Conservation (phyloP, 2,113 vertebrate genomes). For the Xerus inauris region DNA sequence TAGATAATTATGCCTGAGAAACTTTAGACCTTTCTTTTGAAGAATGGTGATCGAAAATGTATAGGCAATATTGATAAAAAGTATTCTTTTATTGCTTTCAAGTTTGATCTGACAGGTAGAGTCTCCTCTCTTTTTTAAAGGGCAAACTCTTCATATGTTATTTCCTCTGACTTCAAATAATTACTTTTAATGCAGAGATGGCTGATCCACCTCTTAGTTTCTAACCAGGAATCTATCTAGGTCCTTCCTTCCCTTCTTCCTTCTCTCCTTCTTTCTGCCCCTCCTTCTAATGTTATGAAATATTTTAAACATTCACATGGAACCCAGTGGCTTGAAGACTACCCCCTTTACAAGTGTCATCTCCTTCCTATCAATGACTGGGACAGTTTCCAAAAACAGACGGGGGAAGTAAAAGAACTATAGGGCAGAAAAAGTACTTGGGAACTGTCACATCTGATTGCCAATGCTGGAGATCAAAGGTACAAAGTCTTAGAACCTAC, state of each 20-base stretch:
- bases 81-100: slow-evolving; percentile 48
- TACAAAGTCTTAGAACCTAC: not conserved
- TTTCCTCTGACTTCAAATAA: slow-evolving; percentile 61
- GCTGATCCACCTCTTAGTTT: slow-evolving; percentile 42
- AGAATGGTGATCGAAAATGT: not conserved
- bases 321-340: slow-evolving; percentile 3
- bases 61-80: slow-evolving; percentile 54
- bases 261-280: too few species aligned
- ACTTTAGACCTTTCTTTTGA: slow-evolving; percentile 15
- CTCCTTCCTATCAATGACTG: slow-evolving; percentile 49
- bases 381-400: slow-evolving; percentile 52
- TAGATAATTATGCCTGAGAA: not conserved
- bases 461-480: slow-evolving; percentile 32
- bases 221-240: slow-evolving; percentile 73
- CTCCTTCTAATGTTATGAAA: slow-evolving; percentile 23
- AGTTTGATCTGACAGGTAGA: slow-evolving; percentile 50
- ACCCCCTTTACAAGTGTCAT: slow-evolving; percentile 12
- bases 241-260: not conserved
- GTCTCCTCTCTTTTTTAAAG: slow-evolving; percentile 39
- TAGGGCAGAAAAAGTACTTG: not conserved
- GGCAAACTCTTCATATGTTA: slow-evolving; percentile 60
- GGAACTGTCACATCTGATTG: slow-evolving; percentile 36
- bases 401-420: not conserved
- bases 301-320: slow-evolving; percentile 60
- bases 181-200: not conserved